phyloP scores from a whole-genome alignment of 2,888 invertebrate species.

The Dynastes tityus region DNA sequence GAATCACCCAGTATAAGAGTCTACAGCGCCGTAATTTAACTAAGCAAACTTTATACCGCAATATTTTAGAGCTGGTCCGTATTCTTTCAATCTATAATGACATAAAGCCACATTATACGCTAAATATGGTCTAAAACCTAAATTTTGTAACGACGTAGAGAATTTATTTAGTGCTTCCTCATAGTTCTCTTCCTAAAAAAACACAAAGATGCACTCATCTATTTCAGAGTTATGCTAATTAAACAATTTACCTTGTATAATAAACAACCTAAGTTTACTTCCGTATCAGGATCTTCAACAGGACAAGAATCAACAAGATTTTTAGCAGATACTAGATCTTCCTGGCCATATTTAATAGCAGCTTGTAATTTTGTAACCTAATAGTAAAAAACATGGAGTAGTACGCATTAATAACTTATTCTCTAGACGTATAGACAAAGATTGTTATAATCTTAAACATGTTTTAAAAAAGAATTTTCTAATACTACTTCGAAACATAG shows the following conservation, averaged over 20 bases:
- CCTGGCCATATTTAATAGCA: conserved; percentile 97
- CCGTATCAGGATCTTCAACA: conserved; percentile 91
- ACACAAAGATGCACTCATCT: conserved; percentile 15
- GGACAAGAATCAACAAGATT: conserved; percentile 91
- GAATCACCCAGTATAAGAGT: too few species aligned
- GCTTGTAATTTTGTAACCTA: conserved; percentile 90
- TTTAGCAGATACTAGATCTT: conserved; percentile 93
- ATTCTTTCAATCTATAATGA: conserved; percentile 95
- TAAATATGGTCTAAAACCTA: conserved; percentile 92
- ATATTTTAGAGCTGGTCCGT: conserved; percentile 92
- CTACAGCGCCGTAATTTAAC: too few species aligned
- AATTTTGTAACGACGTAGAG: conserved; percentile 86
- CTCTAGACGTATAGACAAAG: too few species aligned
- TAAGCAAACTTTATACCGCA: conserved; percentile 76
- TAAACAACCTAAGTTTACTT: conserved; percentile 95
- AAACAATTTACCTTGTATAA: conserved; percentile 84
- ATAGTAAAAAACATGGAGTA: conserved; percentile 26
- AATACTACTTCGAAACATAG: too few species aligned
- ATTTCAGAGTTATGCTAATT: background rate
- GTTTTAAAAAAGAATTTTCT: too few species aligned
- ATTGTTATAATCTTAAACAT: too few species aligned
- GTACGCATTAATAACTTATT: too few species aligned
- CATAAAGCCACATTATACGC: conserved; percentile 97
- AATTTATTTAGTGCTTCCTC: conserved; percentile 95
- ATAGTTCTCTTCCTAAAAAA: conserved; percentile 82